Percentiles rank a stretch among this genome's conserved stretches.
phyloP scores from a whole-genome alignment of 2,888 invertebrate genomes.

The Quadroppia sp. region DNA sequence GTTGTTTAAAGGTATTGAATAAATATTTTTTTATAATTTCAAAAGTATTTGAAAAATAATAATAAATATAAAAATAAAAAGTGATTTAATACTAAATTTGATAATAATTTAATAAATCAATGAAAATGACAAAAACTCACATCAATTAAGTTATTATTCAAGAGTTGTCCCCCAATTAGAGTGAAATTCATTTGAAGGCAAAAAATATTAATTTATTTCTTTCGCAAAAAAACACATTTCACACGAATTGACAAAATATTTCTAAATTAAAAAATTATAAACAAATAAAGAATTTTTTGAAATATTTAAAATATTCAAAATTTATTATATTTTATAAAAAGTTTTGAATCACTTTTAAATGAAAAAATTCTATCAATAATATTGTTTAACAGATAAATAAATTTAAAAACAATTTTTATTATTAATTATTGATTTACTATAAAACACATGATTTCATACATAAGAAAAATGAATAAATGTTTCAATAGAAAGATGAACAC shows the following conservation, averaged over 20 bases:
- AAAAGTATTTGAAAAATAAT: too few species aligned
- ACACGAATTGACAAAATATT: neutral
- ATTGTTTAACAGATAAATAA: too few species aligned
- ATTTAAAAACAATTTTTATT: neutral
- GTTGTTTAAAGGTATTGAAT: neutral
- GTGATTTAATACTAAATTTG: neutral
- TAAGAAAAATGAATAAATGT: neutral
- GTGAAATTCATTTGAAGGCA: neutral
- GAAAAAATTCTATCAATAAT: too few species aligned
- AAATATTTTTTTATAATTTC: too few species aligned
- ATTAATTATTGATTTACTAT: too few species aligned
- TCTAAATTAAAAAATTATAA: neutral
- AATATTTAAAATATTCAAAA: too few species aligned
- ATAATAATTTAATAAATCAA: slow-evolving; percentile 5
- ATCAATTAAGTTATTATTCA: neutral
- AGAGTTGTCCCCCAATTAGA: neutral
- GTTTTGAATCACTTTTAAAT: too few species aligned
- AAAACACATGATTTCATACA: neutral
- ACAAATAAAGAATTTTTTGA: too few species aligned
- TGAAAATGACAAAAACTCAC: neutral
- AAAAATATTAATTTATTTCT: neutral
- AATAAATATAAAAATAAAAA: neutral
- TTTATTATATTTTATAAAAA: too few species aligned
- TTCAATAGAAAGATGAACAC: neutral
- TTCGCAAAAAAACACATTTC: neutral